Base-by-base conservation (phyloP, 2,888 invertebrate species). In the Torymus auratus region DNA sequence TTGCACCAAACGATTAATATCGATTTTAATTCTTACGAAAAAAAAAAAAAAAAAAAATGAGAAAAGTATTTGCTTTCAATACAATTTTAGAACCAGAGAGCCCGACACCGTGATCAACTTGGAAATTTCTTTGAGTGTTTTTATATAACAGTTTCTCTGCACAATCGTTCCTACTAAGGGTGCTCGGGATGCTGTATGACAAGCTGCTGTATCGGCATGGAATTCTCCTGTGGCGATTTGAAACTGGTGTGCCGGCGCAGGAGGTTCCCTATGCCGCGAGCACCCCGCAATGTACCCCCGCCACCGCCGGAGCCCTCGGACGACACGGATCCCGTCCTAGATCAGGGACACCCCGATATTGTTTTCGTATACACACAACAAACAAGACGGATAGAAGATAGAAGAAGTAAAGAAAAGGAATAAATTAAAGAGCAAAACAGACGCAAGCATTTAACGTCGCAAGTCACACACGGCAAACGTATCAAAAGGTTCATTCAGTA, bases 181-280 rank as follows among this genome's bases (percentile, higher is more conserved):
- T 90, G 89, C 86, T 90, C 90, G 87, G 90, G 90, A 90, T 90
- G 91, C 85, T 91, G 90, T 89, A 90, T 89, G 88, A 90, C 90
- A 89, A 90, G 90, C 85, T 91, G 90, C 88, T 90, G 90, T 88
- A 89, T 89, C 87, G 89, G 90, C 87, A 90, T 88, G 85, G 90
- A 88, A 86, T 87, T 90, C 85, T 91, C 91, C 89, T 91, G 91
- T 87, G 90, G 89, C 88, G 91, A 90, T 90, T 91, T 91, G 90
- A 91, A 91, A 91, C 91, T 91, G 90, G 91, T 90, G 88, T 91
- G 91, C 87, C 91, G 91, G 85, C 91, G 91, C 84, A 91, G 91
- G 85, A 91, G 90, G 86, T 89, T 91, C 86, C 91, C 90, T 87
- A 91, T 89, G 86, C 89, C 89, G 86, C 91, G 90, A 88, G 90